These are phyloP conservation scores for Silurus lanzhouensis DNA, from an alignment of 2,797 vertebrate species.

Conservation along the genomic window DNA sequence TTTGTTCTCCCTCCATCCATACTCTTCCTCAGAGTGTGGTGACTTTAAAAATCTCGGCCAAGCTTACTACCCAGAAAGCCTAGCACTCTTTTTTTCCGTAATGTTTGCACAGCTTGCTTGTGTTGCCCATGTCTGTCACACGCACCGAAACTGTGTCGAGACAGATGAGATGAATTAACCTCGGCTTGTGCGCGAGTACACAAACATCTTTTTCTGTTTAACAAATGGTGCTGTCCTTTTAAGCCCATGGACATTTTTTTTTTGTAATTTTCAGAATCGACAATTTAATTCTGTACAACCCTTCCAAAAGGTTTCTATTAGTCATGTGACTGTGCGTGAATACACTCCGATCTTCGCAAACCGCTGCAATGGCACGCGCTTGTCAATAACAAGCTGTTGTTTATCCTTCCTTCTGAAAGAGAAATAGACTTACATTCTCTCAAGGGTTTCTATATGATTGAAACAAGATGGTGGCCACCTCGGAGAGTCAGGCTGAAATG, in stretches of 20 bases:
- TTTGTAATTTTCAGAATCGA: conserved; percentile 25
- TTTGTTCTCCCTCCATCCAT: conserved; percentile 45
- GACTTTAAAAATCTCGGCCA: conserved; percentile 71
- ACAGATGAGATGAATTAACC: conserved; percentile 73
- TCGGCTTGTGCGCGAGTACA: conserved; percentile 62
- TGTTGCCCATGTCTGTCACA: conserved; percentile 75
- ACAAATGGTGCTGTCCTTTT: conserved; percentile 38
- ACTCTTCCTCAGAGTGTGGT: conserved; percentile 45
- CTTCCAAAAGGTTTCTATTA: conserved; percentile 44
- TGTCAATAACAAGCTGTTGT: conserved; percentile 50
- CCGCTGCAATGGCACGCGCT: conserved; percentile 18
- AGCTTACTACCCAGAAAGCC: conserved; percentile 65
- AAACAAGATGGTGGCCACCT: conserved; percentile 51
- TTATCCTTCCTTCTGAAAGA: conserved; percentile 43
- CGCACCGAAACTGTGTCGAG: conserved; percentile 68
- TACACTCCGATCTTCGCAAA: not conserved
- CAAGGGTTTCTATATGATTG: conserved; percentile 40
- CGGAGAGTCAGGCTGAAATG: conserved; percentile 36
- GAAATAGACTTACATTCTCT: conserved; percentile 34
- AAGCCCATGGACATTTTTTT: conserved; percentile 39
- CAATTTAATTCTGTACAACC: conserved; percentile 37
- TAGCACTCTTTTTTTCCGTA: conserved; percentile 60
- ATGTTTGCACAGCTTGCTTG: conserved; percentile 79
- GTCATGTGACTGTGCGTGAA: conserved; percentile 33
- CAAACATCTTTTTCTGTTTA: conserved; percentile 58